Conservation (phyloP, 2,113 vertebrate genomes). For the Pedionomus torquatus region DNA sequence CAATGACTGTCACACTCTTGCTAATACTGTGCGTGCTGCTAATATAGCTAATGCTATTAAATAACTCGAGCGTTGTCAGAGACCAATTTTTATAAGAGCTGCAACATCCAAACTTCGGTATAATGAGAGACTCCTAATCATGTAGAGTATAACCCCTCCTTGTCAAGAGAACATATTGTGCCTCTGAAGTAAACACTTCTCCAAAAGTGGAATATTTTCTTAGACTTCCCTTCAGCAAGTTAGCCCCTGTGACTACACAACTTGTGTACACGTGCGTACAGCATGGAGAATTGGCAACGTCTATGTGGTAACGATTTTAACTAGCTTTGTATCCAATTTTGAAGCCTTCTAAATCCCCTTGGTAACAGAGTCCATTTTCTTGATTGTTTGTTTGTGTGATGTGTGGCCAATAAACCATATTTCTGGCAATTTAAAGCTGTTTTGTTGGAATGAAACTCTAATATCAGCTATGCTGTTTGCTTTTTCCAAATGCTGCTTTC, state of each 20-base stretch:
- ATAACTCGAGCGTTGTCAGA: neutral
- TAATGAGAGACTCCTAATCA: neutral
- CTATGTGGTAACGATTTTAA: neutral
- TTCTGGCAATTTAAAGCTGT: constrained; percentile 1
- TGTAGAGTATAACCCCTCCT: neutral
- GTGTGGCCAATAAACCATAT: neutral
- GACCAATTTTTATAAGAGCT: neutral
- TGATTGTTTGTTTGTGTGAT: constrained; percentile 1
- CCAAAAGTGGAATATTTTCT: neutral
- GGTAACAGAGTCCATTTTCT: constrained; percentile 20
- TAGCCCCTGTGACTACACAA: neutral
- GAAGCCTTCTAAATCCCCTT: constrained; percentile 9
- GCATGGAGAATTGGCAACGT: neutral
- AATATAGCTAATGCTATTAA: neutral
- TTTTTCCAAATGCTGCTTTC: neutral
- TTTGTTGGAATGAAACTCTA: neutral
- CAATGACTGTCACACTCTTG: neutral
- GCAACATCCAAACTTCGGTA: neutral
- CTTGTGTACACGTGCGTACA: neutral
- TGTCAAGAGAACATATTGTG: neutral
- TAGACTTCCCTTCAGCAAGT: neutral
- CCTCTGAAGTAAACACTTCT: neutral
- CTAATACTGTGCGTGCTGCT: neutral
- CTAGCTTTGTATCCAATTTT: constrained; percentile 1
- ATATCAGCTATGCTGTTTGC: neutral